phyloP scores from a whole-genome alignment of 2,888 invertebrate species.

The Smittia sp. region DNA sequence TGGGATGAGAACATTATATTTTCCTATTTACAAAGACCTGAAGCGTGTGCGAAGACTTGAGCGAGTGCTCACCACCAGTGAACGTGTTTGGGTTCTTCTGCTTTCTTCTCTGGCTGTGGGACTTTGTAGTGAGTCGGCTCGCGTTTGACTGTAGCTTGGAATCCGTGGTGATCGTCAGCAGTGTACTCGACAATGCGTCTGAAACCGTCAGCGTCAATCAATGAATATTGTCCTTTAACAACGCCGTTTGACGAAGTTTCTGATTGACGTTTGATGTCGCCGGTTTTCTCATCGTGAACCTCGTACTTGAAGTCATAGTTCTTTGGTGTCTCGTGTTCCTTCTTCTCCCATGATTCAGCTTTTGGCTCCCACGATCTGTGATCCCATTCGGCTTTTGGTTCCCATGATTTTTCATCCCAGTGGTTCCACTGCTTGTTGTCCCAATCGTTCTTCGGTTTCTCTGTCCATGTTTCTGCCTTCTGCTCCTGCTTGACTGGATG shows the following conservation, averaged over 20 bases:
- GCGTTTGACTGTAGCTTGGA: slow-evolving; percentile 57
- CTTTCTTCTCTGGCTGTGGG: slow-evolving; percentile 46
- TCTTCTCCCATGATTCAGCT: background rate
- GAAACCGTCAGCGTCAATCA: slow-evolving; percentile 57
- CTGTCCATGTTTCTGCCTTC: background rate
- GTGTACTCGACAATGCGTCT: slow-evolving; percentile 57
- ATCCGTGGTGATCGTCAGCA: slow-evolving; percentile 57
- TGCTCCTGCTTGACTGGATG: slow-evolving; percentile 9
- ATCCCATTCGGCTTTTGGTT: background rate
- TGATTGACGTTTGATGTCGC: slow-evolving; percentile 57
- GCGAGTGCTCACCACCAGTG: background rate
- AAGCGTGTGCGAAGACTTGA: background rate
- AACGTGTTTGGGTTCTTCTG: background rate
- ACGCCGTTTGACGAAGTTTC: slow-evolving; percentile 56
- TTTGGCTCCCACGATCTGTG: background rate
- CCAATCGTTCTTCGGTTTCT: background rate
- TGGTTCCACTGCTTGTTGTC: background rate
- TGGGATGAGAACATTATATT: slow-evolving; percentile 13
- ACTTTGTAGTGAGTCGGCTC: slow-evolving; percentile 54
- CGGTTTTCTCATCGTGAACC: slow-evolving; percentile 56
- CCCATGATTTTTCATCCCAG: background rate
- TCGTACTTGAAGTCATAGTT: slow-evolving; percentile 55
- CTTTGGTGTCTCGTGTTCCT: slow-evolving; percentile 51
- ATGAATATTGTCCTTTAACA: slow-evolving; percentile 56
- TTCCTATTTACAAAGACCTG: slow-evolving; percentile 9